phyloP scores from a whole-genome alignment of 2,113 vertebrate species.

The Gobius niger region DNA sequence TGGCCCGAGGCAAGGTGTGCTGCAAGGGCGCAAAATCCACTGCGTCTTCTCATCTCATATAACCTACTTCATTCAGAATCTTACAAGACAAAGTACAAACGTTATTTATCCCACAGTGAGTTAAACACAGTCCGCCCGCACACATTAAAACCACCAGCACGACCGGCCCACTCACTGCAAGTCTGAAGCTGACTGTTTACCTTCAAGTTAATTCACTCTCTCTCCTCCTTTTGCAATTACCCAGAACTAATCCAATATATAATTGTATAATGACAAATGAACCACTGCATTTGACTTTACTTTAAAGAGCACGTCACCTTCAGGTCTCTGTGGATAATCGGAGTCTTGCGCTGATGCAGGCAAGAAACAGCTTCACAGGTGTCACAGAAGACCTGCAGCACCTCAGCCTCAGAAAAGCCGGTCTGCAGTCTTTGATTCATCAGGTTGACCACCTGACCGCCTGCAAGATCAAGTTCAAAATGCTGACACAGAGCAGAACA shows the following conservation, averaged over 20 bases:
- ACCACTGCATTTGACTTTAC: too few species aligned
- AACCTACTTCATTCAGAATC: conserved; percentile 22
- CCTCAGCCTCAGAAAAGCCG: conserved; percentile 91
- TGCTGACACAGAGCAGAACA: not conserved
- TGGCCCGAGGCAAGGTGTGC: too few species aligned
- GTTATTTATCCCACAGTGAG: not conserved
- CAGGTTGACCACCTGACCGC: conserved; percentile 96
- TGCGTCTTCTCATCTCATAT: not conserved
- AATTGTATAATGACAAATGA: not conserved
- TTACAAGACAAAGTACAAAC: conserved; percentile 16
- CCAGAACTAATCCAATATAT: not conserved
- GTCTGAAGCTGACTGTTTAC: too few species aligned
- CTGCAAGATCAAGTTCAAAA: conserved; percentile 63
- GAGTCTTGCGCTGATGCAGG: conserved; percentile 91
- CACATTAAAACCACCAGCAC: too few species aligned
- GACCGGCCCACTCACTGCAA: too few species aligned
- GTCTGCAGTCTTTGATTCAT: conserved; percentile 98
- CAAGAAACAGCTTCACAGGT: conserved; percentile 93
- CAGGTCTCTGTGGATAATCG: conserved; percentile 94
- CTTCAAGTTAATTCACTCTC: too few species aligned
- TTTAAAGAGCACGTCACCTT: conserved; percentile 80
- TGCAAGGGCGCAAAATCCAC: too few species aligned
- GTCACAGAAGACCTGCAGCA: conserved; percentile 96
- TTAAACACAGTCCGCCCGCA: too few species aligned
- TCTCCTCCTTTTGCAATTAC: too few species aligned